Conservation (phyloP, 2,888 invertebrate species). For the Rutpela maculata region DNA sequence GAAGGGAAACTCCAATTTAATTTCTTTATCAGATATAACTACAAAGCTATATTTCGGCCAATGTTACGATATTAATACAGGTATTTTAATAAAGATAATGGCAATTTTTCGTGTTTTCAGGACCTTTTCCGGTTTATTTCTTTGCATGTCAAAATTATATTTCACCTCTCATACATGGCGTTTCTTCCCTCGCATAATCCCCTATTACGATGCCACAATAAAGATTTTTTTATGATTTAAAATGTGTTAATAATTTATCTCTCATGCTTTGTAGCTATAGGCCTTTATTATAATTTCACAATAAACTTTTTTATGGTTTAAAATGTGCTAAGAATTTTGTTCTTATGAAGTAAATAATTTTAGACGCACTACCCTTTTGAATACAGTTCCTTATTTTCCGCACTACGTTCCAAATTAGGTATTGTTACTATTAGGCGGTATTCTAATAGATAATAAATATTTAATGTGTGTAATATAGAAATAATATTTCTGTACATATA, state of each 20-base stretch:
- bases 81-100: slow-evolving; percentile 4
- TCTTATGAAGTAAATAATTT: too few species aligned
- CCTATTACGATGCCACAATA: background rate
- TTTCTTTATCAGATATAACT: background rate
- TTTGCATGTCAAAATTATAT: slow-evolving; percentile 9
- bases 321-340: too few species aligned
- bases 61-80: background rate
- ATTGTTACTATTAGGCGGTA: slow-evolving; percentile 27
- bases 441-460: slow-evolving; percentile 33
- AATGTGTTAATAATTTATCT: background rate
- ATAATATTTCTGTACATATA: background rate
- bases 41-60: background rate
- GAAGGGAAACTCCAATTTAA: background rate
- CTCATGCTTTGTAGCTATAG: too few species aligned
- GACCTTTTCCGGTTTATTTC: background rate
- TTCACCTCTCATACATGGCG: background rate
- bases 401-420: background rate
- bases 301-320: too few species aligned
- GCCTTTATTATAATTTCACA: too few species aligned
- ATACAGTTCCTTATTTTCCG: background rate
- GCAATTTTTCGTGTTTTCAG: slow-evolving; percentile 8
- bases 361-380: too few species aligned
- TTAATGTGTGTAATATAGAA: background rate
- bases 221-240: background rate
- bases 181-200: background rate